phyloP scores from a whole-genome alignment of 2,888 invertebrate genomes.

The Patella pellucida region DNA sequence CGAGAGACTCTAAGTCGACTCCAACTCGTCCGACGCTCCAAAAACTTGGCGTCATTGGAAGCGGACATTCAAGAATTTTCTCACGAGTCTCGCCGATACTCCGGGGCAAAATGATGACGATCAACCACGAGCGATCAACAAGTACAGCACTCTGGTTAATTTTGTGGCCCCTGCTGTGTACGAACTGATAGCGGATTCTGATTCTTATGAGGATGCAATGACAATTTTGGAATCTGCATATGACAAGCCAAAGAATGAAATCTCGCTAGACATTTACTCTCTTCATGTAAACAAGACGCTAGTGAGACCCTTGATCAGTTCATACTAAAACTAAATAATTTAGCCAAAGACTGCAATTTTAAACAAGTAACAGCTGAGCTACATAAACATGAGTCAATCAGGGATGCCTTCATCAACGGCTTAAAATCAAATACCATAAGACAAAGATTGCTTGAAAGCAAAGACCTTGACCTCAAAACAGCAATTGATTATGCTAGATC shows the following conservation, averaged over 20 bases:
- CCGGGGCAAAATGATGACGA: no score
- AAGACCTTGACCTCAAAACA: neutral
- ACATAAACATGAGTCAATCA: neutral
- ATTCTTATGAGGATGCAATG: neutral
- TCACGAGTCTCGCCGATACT: neutral
- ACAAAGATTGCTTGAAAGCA: neutral
- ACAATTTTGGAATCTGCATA: neutral
- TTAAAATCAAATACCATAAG: neutral
- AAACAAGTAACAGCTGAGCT: neutral
- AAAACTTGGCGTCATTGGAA: neutral
- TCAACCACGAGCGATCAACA: neutral
- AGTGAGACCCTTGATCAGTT: neutral
- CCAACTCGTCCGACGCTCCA: neutral
- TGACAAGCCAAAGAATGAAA: neutral
- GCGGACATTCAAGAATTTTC: neutral
- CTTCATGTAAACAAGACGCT: neutral
- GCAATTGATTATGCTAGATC: neutral
- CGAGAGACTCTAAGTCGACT: neutral
- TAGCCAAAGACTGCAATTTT: neutral
- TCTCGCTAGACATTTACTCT: neutral
- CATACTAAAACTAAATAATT: neutral
- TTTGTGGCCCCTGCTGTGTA: neutral
- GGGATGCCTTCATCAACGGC: neutral
- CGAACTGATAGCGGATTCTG: neutral
- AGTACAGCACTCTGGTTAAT: neutral